A percentile compares a stretch with the other conserved stretches of the same genome.
These are phyloP conservation scores for Epinephelus lanceolatus DNA, from an alignment of 2,113 vertebrate species.

Conservation along the genomic window DNA sequence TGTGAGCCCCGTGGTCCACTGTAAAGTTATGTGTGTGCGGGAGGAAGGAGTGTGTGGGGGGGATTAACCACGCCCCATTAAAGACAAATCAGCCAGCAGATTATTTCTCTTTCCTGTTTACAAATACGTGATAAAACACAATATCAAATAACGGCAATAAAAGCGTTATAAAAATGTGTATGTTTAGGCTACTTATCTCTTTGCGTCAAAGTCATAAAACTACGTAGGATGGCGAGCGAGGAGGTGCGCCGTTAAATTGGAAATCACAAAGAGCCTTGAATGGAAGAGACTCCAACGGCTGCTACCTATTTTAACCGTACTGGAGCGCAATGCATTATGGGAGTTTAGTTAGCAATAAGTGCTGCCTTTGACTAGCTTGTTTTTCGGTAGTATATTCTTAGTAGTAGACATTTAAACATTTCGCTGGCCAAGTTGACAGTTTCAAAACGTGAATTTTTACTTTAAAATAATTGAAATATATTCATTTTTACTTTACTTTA, in stretches of 20 bases:
- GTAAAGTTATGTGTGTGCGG: slow-evolving; percentile 47
- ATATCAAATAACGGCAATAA: too few species aligned
- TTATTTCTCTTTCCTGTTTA: background rate
- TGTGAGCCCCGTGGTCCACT: background rate
- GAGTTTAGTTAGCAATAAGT: background rate
- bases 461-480: background rate
- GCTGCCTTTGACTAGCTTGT: background rate
- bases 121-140: background rate
- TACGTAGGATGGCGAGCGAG: too few species aligned
- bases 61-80: slow-evolving; percentile 64
- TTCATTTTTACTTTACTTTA: background rate
- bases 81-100: background rate
- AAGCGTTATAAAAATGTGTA: too few species aligned
- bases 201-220: background rate
- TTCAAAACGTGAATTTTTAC: background rate
- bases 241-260: background rate
- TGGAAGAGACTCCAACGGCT: background rate
- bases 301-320: rapidly evolving
- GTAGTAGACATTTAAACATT: rapidly evolving
- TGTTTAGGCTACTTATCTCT: background rate
- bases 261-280: slow-evolving; percentile 9
- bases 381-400: rapidly evolving
- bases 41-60: background rate
- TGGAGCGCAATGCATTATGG: slow-evolving; percentile 7
- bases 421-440: rapidly evolving